Conservation (phyloP, 2,113 vertebrate genomes). For the Cnemophilus loriae region DNA sequence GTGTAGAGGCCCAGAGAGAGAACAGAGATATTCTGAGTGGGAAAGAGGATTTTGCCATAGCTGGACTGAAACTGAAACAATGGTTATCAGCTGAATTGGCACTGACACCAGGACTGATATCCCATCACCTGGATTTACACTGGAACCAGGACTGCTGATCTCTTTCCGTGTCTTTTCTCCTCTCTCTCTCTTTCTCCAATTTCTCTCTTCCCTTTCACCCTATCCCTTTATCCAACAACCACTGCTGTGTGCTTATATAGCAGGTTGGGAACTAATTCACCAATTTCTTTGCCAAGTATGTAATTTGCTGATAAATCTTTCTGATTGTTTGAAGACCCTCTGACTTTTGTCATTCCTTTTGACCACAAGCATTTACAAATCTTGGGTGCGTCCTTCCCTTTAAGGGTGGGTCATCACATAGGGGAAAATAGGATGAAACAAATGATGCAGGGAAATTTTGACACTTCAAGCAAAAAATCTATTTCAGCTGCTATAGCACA, state of each 20-base stretch:
- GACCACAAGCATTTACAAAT: not conserved
- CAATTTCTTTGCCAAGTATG: not conserved
- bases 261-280: not conserved
- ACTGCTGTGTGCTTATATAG: not conserved
- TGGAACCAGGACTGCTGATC: not conserved
- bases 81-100: rapidly evolving
- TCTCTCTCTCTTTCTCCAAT: not conserved
- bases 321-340: not conserved
- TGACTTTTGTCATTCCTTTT: not conserved
- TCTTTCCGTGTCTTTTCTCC: not conserved
- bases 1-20: not conserved
- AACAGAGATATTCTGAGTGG: not conserved
- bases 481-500: not conserved
- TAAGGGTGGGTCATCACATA: not conserved
- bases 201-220: not conserved
- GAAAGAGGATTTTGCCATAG: not conserved
- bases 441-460: not conserved
- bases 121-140: not conserved
- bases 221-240: not conserved
- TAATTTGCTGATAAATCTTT: not conserved
- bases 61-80: not conserved
- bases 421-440: not conserved
- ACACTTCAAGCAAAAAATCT: not conserved
- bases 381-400: not conserved
- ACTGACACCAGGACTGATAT: not conserved